phyloP scores from a whole-genome alignment of 2,888 invertebrate species.

The Eumacrocentrus americanus region DNA sequence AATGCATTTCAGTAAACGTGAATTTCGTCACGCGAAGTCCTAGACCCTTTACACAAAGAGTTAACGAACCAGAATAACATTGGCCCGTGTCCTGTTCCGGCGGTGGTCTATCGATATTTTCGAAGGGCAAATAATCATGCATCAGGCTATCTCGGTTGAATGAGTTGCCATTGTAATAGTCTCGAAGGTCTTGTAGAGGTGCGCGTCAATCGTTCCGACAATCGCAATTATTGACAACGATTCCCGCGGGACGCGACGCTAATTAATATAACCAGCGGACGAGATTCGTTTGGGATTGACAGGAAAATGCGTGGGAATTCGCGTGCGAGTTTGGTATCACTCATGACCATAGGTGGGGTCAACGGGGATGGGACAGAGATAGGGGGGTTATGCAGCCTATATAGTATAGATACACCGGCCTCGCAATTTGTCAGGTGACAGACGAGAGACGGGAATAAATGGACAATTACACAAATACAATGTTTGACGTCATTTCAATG shows the following conservation, averaged over 20 bases:
- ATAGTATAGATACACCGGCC: conserved; percentile 7
- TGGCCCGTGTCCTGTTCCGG: neutral
- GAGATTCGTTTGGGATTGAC: conserved; percentile 59
- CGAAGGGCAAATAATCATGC: neutral
- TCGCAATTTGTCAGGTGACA: conserved; percentile 61
- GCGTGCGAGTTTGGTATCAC: conserved; percentile 20
- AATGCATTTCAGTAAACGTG: too few species aligned
- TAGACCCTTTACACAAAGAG: too few species aligned
- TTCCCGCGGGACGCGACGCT: conserved; percentile 54
- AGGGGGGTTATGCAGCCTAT: conserved; percentile 13
- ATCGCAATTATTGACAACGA: conserved; percentile 58
- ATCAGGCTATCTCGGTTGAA: neutral
- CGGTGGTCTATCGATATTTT: conserved; percentile 3
- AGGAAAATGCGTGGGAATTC: conserved; percentile 45
- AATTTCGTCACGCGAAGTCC: too few species aligned
- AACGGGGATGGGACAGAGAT: neutral
- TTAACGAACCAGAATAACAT: conserved; percentile 4
- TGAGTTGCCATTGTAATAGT: neutral
- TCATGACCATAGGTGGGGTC: neutral
- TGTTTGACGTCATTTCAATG: conserved; percentile 62
- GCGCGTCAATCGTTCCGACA: conserved; percentile 51
- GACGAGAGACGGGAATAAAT: conserved; percentile 60
- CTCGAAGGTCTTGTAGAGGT: conserved; percentile 11
- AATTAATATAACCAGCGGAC: conserved; percentile 60
- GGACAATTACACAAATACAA: conserved; percentile 62